Evolutionary conservation across 2,888 invertebrate genomes (phyloP).

Genomic region (Neoaliturus tenellus): DNA sequence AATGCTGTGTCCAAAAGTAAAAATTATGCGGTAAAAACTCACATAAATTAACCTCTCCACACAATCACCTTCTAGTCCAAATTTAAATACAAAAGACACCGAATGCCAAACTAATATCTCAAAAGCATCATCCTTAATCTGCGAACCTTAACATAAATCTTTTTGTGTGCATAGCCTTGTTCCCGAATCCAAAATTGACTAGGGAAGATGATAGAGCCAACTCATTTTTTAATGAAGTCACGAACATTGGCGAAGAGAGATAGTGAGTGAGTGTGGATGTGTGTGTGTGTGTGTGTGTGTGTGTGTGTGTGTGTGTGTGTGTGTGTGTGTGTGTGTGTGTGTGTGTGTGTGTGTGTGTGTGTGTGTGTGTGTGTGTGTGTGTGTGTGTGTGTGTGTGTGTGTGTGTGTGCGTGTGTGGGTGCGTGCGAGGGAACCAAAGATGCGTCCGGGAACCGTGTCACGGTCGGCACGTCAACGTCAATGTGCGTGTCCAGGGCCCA

Average conservation of each 20-base stretch:
- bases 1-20: no score
- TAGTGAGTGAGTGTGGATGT: background rate
- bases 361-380: background rate
- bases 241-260: background rate
- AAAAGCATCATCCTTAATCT: background rate
- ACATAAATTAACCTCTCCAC: no score
- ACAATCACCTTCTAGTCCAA: background rate
- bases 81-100: background rate
- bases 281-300: background rate
- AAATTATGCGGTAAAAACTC: no score
- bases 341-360: background rate
- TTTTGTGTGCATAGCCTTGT: background rate
- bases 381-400: no score
- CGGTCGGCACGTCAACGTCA: background rate
- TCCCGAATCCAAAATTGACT: background rate
- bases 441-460: conserved; percentile 15
- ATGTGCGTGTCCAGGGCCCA: background rate
- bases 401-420: background rate
- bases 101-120: background rate
- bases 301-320: background rate
- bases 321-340: no score
- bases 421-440: background rate
- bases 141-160: conserved; percentile 3
- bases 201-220: background rate
- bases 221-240: conserved; percentile 9